A percentile compares a stretch with the other conserved stretches of the same genome.
These are phyloP conservation scores for Danio jaintianensis DNA, from an alignment of 2,797 vertebrate species.

Conservation along the genomic window DNA sequence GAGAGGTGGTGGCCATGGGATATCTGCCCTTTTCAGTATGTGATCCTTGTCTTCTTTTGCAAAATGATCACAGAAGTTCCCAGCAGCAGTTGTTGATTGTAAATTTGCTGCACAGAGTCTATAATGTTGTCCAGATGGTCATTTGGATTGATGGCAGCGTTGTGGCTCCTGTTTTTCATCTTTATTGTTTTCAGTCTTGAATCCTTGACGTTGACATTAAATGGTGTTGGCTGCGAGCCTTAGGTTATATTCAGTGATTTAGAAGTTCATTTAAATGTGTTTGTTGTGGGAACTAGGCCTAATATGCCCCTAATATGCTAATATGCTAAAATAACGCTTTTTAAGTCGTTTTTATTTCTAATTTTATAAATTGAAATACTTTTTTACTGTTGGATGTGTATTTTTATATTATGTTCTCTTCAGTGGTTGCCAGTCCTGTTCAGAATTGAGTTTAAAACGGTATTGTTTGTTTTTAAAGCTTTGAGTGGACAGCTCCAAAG, in stretches of 20 bases:
- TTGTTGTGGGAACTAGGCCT: neutral
- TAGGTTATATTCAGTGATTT: neutral
- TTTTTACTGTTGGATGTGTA: no score
- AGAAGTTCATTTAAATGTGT: neutral
- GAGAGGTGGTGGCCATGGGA: neutral
- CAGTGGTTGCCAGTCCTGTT: no score
- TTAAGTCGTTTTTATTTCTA: no score
- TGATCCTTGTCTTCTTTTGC: neutral
- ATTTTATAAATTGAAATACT: no score
- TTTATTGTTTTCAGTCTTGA: neutral
- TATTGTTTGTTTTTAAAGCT: no score
- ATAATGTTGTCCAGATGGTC: constrained; percentile 29
- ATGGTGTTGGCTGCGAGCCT: neutral
- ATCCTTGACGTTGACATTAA: neutral
- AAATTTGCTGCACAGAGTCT: constrained; percentile 17
- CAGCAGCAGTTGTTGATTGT: constrained; percentile 7
- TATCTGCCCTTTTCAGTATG: neutral
- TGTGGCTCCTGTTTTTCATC: constrained; percentile 17
- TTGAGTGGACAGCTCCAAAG: no score
- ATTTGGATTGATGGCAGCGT: neutral
- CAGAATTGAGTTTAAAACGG: no score
- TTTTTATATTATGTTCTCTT: no score
- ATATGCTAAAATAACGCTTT: no score
- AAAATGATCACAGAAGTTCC: neutral
- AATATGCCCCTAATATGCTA: no score